phyloP scores from a whole-genome alignment of 2,888 invertebrate species.

The Heliconius ismenius region DNA sequence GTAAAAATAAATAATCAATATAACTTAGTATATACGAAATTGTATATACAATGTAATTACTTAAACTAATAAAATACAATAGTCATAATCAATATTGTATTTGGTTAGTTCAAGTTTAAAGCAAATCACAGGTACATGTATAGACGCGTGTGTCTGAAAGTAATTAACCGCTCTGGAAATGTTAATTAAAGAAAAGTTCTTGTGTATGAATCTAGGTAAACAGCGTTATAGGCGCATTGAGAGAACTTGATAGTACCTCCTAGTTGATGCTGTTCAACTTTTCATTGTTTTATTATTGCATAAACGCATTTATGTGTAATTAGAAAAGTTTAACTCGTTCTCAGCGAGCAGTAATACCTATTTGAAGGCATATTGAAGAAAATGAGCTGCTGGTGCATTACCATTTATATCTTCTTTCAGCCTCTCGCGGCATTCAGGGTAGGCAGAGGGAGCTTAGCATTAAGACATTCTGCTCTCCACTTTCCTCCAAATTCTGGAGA shows the following conservation, averaged over 20 bases:
- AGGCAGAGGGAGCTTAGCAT: too few relatives aligned
- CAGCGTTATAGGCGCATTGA: background rate
- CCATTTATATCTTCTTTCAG: too few relatives aligned
- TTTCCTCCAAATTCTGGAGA: too few relatives aligned
- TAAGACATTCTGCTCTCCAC: too few relatives aligned
- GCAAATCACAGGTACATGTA: background rate
- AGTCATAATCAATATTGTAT: background rate
- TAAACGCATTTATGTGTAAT: background rate
- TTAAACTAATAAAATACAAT: too few relatives aligned
- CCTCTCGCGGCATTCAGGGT: too few relatives aligned
- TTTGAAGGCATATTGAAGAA: background rate
- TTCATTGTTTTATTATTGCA: slow-evolving; percentile 14
- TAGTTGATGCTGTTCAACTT: background rate
- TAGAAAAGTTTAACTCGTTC: slow-evolving; percentile 6
- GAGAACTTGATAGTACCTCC: background rate
- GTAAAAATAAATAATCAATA: too few relatives aligned
- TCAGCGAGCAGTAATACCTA: background rate
- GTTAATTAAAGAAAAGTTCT: background rate
- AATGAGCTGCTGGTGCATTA: background rate
- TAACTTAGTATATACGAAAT: background rate
- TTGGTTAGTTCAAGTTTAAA: background rate
- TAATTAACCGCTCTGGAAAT: background rate
- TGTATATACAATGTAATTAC: background rate
- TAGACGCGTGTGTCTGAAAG: background rate
- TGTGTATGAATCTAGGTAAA: background rate